Conservation (phyloP, 2,113 vertebrate genomes). For the Falco punctatus region DNA sequence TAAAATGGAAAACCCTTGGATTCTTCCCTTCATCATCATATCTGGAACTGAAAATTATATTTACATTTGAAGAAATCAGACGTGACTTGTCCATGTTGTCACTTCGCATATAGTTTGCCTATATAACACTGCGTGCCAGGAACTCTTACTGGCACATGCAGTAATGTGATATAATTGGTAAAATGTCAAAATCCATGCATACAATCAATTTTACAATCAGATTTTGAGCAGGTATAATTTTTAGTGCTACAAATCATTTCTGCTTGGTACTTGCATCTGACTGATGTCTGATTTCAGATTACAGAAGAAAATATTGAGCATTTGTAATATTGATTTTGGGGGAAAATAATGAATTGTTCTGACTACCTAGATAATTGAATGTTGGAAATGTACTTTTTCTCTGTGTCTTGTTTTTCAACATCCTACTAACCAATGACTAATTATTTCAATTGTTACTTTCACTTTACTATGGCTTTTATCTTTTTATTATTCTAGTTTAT, state of each 20-base stretch:
- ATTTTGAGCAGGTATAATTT: slow-evolving; percentile 6
- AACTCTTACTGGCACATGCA: background rate
- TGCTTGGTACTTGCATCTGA: background rate
- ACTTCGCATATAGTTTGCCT: slow-evolving; percentile 37
- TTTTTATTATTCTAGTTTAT: background rate
- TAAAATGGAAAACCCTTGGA: slow-evolving; percentile 23
- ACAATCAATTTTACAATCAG: slow-evolving; percentile 31
- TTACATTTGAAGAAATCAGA: background rate
- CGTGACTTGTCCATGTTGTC: slow-evolving; percentile 20
- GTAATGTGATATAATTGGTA: slow-evolving; percentile 36
- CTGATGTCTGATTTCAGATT: slow-evolving; percentile 7
- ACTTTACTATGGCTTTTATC: background rate
- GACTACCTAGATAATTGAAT: background rate
- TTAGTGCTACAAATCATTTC: slow-evolving; percentile 19
- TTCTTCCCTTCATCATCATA: background rate
- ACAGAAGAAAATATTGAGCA: slow-evolving; percentile 16
- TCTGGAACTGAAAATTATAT: slow-evolving; percentile 20
- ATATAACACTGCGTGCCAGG: background rate
- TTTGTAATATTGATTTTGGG: background rate
- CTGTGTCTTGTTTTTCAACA: background rate
- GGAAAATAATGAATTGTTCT: slow-evolving; percentile 1
- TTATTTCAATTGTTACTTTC: background rate
- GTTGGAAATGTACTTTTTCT: background rate
- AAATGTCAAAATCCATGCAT: slow-evolving; percentile 46
- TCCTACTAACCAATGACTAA: background rate